phyloP scores from a whole-genome alignment of 2,113 vertebrate species.

The Datnioides undecimradiatus region DNA sequence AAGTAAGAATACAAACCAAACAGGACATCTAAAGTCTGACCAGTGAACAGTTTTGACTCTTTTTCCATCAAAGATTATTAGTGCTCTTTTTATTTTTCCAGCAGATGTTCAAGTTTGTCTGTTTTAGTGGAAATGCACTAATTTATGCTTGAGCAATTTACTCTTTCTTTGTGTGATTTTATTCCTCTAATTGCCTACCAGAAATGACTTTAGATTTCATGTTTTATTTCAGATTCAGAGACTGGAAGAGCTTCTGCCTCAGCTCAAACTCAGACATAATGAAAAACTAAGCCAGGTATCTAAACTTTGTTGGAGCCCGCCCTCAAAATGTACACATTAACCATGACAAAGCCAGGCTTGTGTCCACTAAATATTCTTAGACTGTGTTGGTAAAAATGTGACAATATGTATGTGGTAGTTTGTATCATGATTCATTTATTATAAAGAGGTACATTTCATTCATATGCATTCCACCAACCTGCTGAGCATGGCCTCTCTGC shows the following conservation, averaged over 20 bases:
- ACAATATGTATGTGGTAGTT: neutral
- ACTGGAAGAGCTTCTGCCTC: conserved; percentile 82
- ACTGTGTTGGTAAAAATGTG: neutral
- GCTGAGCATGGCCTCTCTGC: neutral
- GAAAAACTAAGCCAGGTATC: conserved; percentile 82
- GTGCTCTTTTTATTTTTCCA: too few species aligned
- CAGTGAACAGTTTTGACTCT: too few species aligned
- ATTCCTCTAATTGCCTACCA: neutral
- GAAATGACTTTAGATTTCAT: neutral
- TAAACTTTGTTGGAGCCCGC: neutral
- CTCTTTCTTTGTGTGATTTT: neutral
- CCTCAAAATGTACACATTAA: neutral
- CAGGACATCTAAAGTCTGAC: too few species aligned
- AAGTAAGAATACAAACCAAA: too few species aligned
- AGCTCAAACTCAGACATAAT: conserved; percentile 77
- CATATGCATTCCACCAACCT: neutral
- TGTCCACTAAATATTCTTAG: neutral
- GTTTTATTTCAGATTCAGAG: conserved; percentile 79
- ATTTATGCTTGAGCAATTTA: neutral
- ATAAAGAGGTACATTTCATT: neutral
- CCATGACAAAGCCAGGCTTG: neutral
- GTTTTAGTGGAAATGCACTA: neutral
- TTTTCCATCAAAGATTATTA: too few species aligned
- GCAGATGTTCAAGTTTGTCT: too few species aligned
- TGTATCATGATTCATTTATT: neutral